A percentile compares a stretch with the other conserved stretches of the same genome.
phyloP scores from a whole-genome alignment of 2,797 vertebrate species.

The Notoglanidium macrostoma region DNA sequence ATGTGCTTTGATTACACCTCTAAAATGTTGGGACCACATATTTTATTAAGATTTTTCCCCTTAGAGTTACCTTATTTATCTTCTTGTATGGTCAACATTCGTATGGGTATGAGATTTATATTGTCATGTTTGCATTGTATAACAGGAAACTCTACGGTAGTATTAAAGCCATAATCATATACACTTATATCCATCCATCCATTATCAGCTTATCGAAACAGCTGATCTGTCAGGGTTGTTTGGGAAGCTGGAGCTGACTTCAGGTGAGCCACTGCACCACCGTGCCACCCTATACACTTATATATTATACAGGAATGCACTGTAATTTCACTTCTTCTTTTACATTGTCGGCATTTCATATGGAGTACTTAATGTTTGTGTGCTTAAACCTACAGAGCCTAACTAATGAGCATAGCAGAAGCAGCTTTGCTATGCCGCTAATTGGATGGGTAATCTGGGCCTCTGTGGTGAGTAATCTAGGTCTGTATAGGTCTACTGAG shows the following conservation, averaged over 20 bases:
- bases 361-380: not conserved
- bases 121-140: not conserved
- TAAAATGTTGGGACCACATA: too few species aligned
- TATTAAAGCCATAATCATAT: not conserved
- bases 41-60: too few species aligned
- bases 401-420: constrained; percentile 58
- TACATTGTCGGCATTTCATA: not conserved
- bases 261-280: too few species aligned
- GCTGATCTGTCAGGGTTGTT: too few species aligned
- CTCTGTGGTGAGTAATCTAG: constrained; percentile 52
- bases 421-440: constrained; percentile 71
- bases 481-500: constrained; percentile 59
- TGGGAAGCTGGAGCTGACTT: too few species aligned
- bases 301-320: not conserved
- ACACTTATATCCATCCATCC: not conserved
- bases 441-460: constrained; percentile 73
- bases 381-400: not conserved
- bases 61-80: not conserved
- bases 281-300: not conserved
- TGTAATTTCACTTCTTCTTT: not conserved
- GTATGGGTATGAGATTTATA: not conserved
- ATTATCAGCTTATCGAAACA: too few species aligned
- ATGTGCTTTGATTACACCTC: too few species aligned
- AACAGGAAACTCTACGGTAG: not conserved
- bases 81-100: not conserved